These are phyloP conservation scores for Apamea crenata DNA, from an alignment of 2,888 invertebrate genomes.

Conservation along the genomic window DNA sequence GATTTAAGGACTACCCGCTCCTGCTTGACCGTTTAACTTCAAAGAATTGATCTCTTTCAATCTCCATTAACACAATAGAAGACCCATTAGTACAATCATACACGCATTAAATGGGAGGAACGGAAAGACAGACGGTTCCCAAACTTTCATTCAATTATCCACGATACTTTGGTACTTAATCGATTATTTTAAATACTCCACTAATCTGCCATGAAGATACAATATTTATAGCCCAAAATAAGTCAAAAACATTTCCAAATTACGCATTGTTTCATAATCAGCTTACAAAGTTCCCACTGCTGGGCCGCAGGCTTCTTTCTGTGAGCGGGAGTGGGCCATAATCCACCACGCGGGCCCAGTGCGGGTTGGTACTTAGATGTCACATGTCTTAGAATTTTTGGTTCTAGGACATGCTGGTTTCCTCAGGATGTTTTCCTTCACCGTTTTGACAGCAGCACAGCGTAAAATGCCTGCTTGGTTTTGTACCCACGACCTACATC, in stretches of 20 bases:
- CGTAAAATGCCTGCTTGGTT: neutral
- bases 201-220: constrained; percentile 39
- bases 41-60: constrained; percentile 6
- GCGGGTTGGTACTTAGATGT: neutral
- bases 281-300: neutral
- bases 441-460: neutral
- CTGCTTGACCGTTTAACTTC: constrained; percentile 14
- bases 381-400: neutral
- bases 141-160: constrained; percentile 60
- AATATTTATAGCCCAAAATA: constrained; percentile 24
- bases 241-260: constrained; percentile 2
- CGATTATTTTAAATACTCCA: constrained; percentile 45
- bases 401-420: neutral
- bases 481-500: neutral
- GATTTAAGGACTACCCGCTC: constrained; percentile 31
- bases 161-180: constrained; percentile 41
- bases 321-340: neutral
- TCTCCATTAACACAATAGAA: constrained; percentile 23
- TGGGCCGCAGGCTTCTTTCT: neutral
- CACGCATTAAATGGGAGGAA: constrained; percentile 17
- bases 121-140: constrained; percentile 33
- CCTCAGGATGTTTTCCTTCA: neutral
- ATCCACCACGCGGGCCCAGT: neutral
- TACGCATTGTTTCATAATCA: constrained; percentile 7
- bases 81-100: neutral